These are phyloP conservation scores for Himalopsyche kuldschensis DNA, from an alignment of 2,888 invertebrate genomes.

Conservation along the genomic window DNA sequence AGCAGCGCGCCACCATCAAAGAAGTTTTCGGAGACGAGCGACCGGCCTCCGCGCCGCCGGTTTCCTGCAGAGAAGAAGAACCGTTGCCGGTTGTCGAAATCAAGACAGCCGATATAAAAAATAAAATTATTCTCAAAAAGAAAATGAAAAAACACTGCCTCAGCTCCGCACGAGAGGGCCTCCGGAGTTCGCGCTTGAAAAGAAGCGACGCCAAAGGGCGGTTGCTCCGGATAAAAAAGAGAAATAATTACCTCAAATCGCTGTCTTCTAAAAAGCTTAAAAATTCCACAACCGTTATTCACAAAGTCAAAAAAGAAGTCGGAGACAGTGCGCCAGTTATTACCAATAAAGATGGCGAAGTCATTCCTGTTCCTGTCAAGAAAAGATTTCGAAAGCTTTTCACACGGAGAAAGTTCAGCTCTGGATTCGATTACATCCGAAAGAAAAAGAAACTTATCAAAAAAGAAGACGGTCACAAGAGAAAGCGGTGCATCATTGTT, in stretches of 20 bases:
- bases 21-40: slow-evolving; percentile 79
- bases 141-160: slow-evolving; percentile 46
- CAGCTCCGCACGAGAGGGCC: slow-evolving; percentile 55
- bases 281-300: slow-evolving; percentile 44
- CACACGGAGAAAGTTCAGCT: slow-evolving; percentile 75
- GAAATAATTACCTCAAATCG: slow-evolving; percentile 55
- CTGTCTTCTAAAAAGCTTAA: slow-evolving; percentile 54
- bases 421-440: slow-evolving; percentile 86
- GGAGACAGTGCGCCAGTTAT: not conserved
- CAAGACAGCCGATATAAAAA: not conserved
- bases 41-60: slow-evolving; percentile 80
- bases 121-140: slow-evolving; percentile 42
- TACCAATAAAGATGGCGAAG: slow-evolving; percentile 7
- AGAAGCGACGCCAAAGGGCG: slow-evolving; percentile 55
- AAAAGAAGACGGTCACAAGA: slow-evolving; percentile 60
- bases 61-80: slow-evolving; percentile 59
- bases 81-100: slow-evolving; percentile 19
- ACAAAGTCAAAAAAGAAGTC: slow-evolving; percentile 49
- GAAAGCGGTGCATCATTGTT: slow-evolving; percentile 50
- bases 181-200: slow-evolving; percentile 56
- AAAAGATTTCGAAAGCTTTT: slow-evolving; percentile 67
- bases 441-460: slow-evolving; percentile 79
- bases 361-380: slow-evolving; percentile 44
- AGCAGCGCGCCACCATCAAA: slow-evolving; percentile 76
- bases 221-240: slow-evolving; percentile 54